These are phyloP conservation scores for Argyresthia albistria DNA, from an alignment of 2,888 invertebrate genomes.

Conservation along the genomic window DNA sequence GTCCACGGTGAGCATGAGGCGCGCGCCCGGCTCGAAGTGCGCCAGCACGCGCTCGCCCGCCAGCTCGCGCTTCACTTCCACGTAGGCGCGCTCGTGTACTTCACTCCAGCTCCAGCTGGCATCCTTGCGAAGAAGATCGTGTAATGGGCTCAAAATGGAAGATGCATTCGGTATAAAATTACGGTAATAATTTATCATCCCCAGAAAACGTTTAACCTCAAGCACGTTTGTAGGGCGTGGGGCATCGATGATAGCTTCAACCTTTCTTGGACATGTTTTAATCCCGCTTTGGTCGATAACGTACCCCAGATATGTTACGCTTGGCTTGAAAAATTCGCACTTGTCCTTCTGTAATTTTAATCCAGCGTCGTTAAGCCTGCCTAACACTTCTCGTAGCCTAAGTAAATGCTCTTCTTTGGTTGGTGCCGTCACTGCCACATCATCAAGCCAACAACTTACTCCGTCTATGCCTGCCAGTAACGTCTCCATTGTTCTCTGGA, in stretches of 20 bases:
- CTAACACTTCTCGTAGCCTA: conserved; percentile 12
- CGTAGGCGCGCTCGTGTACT: background rate
- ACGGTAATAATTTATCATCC: conserved; percentile 11
- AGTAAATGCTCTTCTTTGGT: conserved; percentile 5
- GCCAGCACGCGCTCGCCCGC: background rate
- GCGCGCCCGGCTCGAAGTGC: background rate
- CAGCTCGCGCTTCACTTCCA: background rate
- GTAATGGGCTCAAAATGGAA: conserved; percentile 6
- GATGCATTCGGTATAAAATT: conserved; percentile 12
- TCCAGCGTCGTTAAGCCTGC: no score
- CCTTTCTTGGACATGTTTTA: conserved; percentile 5
- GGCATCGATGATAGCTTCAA: conserved; percentile 8
- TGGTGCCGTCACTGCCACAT: conserved; percentile 15
- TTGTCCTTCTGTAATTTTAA: background rate
- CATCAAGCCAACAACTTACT: conserved; percentile 17
- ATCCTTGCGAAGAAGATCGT: conserved; percentile 7
- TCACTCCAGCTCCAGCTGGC: conserved; percentile 8
- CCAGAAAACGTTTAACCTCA: conserved; percentile 11
- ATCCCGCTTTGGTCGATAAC: background rate
- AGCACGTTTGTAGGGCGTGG: conserved; percentile 6
- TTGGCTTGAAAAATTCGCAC: background rate
- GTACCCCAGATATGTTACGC: background rate
- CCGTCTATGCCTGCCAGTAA: conserved; percentile 16
- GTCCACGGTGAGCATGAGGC: conserved; percentile 1
- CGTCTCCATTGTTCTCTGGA: conserved; percentile 27